Evolutionary conservation across 2,888 invertebrate species (phyloP).

Genomic region (Apamea anceps): DNA sequence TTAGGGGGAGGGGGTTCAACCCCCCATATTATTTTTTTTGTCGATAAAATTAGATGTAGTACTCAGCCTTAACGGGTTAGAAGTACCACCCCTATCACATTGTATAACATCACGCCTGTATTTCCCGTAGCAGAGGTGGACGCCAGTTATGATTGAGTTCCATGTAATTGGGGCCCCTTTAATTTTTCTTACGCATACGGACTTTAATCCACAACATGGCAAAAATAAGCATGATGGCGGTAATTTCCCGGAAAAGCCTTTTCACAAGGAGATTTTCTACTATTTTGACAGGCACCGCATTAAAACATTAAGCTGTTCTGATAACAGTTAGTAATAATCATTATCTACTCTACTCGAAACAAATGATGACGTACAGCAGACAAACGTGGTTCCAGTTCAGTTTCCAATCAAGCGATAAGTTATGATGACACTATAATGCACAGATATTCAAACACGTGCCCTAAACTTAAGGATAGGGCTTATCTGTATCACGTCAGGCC

Average conservation of each 20-base stretch:
- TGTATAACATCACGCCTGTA: too few species aligned
- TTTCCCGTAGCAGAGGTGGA: too few species aligned
- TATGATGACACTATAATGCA: conserved; percentile 23
- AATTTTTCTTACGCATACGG: neutral
- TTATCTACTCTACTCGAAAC: neutral
- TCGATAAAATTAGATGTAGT: too few species aligned
- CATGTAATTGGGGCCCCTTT: neutral
- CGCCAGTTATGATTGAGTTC: too few species aligned
- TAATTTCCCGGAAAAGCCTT: neutral
- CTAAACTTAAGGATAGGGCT: conserved; percentile 20
- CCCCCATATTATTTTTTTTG: too few species aligned
- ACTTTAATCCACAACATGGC: neutral
- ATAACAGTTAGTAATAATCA: neutral
- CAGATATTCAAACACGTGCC: conserved; percentile 46
- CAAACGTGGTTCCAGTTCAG: conserved; percentile 37
- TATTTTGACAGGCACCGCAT: neutral
- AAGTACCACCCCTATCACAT: too few species aligned
- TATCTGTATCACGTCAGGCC: conserved; percentile 48
- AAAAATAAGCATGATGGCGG: neutral
- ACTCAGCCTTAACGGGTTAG: too few species aligned
- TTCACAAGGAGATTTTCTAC: neutral
- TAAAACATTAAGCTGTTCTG: neutral
- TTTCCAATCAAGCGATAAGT: conserved; percentile 47
- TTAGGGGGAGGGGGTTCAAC: too few species aligned
- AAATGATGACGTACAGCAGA: conserved; percentile 23